Base-by-base conservation (phyloP, 2,797 vertebrate genomes). In the Sebastes kiyomatsui region DNA sequence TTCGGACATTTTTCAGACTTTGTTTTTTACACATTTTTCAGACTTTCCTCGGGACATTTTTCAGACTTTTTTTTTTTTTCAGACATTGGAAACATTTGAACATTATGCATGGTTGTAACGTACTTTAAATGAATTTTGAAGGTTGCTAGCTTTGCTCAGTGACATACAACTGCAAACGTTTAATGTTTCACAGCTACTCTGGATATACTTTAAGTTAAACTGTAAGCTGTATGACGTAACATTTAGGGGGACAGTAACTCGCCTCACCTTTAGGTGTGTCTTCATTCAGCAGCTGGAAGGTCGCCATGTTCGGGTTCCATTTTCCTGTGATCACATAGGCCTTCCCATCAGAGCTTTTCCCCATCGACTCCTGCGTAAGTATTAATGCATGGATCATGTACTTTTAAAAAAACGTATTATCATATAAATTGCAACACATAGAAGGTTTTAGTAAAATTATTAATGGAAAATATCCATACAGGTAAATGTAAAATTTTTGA, bases 261-360 rank as follows among this genome's bases (percentile, higher is more conserved):
- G 11, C 28, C 85, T 88, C 91, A 99, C 99, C 99, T 97, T 99
- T 99, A n/a, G 98, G 97, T 1, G 98, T 98, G 94, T 99, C 99
- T 90, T 99, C 98, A 76, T 99, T 99, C 80, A 99, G 96, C 0
- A 91, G 93, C 49, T 98, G 94, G 94, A 99, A 99, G 72, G 95
- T 95, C 2, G 96, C 92, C 52, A 91, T 94, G 82, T 98, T 99
- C 25, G 99, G 98, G 87, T 98, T 97, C 99, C 99, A 99, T 23
- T 94, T 97, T 75, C 98, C 99, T 28, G 98, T 98, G 87, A 99
- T 99, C 60, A 99, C 90, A 28, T 99, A 99, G 14, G 97, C 95
- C 91, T 98, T 98, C 38, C 97, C 97, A 86, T 99, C 98, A 38
- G 92, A 95, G 87, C 96, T 98, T 91, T 98, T 99, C 25, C 97